Percentiles rank a stretch among this genome's conserved stretches.
phyloP scores from a whole-genome alignment of 1,140 invertebrate species.

The Bactericera cockerelli region DNA sequence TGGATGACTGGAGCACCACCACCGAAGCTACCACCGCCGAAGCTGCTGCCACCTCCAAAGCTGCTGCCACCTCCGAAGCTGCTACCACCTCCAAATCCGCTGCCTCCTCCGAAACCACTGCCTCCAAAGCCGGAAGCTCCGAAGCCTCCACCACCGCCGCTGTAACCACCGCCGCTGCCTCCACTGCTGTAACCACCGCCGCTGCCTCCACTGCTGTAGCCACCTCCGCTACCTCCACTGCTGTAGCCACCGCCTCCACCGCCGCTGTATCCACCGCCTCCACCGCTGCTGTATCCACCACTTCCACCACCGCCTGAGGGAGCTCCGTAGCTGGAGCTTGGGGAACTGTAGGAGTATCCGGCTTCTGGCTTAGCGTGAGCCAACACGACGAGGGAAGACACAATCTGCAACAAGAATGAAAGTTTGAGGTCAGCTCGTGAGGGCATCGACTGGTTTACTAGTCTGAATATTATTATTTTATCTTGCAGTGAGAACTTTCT shows the following conservation, averaged over 20 bases:
- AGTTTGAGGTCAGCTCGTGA: constrained; percentile 8
- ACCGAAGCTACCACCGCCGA: constrained; percentile 27
- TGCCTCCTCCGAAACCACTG: constrained; percentile 25
- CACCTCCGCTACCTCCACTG: constrained; percentile 25
- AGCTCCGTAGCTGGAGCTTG: constrained; percentile 31
- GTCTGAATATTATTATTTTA: too few relatives aligned
- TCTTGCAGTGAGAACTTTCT: too few relatives aligned
- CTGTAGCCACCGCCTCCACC: constrained; percentile 22
- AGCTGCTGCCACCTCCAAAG: constrained; percentile 26
- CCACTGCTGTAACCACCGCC: constrained; percentile 28
- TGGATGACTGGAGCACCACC: constrained; percentile 38
- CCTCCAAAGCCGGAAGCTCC: constrained; percentile 21
- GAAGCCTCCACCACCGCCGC: constrained; percentile 25
- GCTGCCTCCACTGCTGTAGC: constrained; percentile 26
- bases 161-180: constrained; percentile 23
- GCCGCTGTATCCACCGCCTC: constrained; percentile 23
- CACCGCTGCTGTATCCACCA: constrained; percentile 23
- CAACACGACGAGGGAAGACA: constrained; percentile 33
- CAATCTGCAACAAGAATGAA: constrained; percentile 29
- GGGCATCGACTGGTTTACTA: constrained; percentile 1
- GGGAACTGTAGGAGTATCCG: constrained; percentile 33
- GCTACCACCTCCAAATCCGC: constrained; percentile 27
- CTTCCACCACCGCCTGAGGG: constrained; percentile 22
- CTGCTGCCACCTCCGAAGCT: constrained; percentile 28
- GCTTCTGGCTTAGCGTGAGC: constrained; percentile 36